These are phyloP conservation scores for Archocentrus centrarchus DNA, from an alignment of 2,113 vertebrate species.

Conservation along the genomic window DNA sequence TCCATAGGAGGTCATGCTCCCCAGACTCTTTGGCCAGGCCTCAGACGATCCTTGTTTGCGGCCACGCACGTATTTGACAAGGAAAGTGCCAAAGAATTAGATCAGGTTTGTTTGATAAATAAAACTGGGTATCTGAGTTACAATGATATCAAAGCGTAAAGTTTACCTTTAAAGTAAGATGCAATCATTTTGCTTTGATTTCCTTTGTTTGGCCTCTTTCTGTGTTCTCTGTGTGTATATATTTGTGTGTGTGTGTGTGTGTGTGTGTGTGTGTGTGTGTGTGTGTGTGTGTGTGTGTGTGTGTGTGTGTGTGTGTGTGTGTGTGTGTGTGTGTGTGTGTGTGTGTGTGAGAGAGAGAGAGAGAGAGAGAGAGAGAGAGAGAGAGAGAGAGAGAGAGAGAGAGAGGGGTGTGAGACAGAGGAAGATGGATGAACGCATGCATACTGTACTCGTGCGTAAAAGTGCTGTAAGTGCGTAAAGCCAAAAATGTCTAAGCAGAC, in stretches of 20 bases:
- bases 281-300: neutral
- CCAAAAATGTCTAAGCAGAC: neutral
- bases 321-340: neutral
- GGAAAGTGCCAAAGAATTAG: constrained; percentile 28
- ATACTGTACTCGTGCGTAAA: constrained; percentile 38
- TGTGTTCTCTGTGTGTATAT: neutral
- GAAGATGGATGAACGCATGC: neutral
- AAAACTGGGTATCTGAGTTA: neutral
- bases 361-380: too few species aligned
- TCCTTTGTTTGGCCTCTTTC: constrained; percentile 39
- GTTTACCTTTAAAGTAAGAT: constrained; percentile 9
- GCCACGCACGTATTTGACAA: constrained; percentile 58
- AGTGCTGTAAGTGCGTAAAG: constrained; percentile 31
- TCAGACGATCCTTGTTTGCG: constrained; percentile 71
- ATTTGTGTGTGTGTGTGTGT: neutral
- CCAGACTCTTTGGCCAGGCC: constrained; percentile 66
- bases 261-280: neutral
- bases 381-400: neutral
- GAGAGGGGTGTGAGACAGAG: fast-evolving
- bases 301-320: neutral
- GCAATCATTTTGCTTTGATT: constrained; percentile 38
- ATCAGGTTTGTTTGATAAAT: constrained; percentile 42
- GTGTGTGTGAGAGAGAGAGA: neutral
- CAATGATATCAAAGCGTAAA: neutral
- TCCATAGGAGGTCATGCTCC: constrained; percentile 76